Evolutionary conservation across 2,888 invertebrate species (phyloP).

Genomic region (Halocaridina rubra): DNA sequence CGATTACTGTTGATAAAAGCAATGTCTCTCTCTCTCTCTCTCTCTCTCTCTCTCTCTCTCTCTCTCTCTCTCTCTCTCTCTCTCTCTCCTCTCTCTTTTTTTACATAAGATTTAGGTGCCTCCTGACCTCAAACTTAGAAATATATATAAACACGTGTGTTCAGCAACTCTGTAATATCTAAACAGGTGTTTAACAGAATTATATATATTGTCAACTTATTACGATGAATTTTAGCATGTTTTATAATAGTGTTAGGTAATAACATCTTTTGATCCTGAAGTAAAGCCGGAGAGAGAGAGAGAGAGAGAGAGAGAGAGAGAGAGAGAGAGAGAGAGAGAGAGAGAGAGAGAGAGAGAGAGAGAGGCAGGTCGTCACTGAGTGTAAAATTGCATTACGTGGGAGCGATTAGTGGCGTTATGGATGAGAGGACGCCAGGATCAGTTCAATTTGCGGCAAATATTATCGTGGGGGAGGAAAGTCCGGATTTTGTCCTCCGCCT

Average conservation of each 20-base stretch:
- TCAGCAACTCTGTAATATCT: too few species aligned
- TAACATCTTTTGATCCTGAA: not conserved
- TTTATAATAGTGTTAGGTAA: too few species aligned
- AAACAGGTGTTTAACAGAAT: too few species aligned
- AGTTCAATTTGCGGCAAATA: constrained; percentile 58
- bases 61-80: not conserved
- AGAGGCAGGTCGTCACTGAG: constrained; percentile 3
- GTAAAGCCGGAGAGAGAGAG: not conserved
- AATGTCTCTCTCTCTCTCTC: not conserved
- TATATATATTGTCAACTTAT: too few species aligned
- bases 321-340: constrained; percentile 9
- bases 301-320: not conserved
- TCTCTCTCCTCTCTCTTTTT: not conserved
- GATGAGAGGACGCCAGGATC: constrained; percentile 43
- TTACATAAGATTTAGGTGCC: too few species aligned
- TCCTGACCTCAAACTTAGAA: too few species aligned
- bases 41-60: constrained; percentile 5
- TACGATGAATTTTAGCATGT: too few species aligned
- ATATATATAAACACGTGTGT: too few species aligned
- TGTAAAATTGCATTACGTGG: constrained; percentile 55
- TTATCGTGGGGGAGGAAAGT: constrained; percentile 13
- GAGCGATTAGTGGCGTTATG: constrained; percentile 42
- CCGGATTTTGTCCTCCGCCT: too few species aligned
- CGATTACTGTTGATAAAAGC: too few species aligned
- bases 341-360: constrained; percentile 1